These are phyloP conservation scores for Piprites chloris DNA, from an alignment of 2,113 vertebrate genomes.

Conservation along the genomic window DNA sequence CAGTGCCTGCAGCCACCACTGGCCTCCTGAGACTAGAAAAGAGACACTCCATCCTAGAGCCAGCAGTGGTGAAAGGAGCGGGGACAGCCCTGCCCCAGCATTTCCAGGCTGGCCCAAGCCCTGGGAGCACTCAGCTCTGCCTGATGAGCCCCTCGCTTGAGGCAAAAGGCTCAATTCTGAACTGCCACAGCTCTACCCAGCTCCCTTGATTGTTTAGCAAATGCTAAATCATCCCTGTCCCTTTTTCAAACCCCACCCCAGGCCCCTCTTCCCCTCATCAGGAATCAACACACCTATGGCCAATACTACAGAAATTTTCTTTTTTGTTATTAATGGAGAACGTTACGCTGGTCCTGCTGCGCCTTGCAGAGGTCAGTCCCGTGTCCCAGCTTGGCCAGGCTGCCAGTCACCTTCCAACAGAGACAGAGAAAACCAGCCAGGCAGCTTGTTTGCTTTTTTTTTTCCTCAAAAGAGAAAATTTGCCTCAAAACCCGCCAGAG, in stretches of 20 bases:
- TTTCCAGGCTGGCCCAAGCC: background rate
- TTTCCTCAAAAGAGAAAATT: background rate
- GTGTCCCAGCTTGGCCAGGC: accelerated
- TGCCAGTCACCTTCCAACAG: background rate
- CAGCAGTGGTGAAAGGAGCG: background rate
- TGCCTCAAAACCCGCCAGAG: background rate
- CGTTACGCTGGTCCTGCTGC: background rate
- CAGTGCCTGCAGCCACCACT: background rate
- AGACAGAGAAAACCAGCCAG: background rate
- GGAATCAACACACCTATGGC: background rate
- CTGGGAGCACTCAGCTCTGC: accelerated
- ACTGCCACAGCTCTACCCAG: accelerated
- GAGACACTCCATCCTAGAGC: background rate
- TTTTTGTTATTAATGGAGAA: slow-evolving; percentile 20
- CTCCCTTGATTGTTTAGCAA: background rate
- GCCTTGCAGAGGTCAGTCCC: background rate
- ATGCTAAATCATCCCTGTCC: background rate
- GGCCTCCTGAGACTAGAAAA: background rate
- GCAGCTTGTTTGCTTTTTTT: background rate
- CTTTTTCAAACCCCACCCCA: too few species aligned
- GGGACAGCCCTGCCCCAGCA: background rate
- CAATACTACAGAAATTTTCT: background rate
- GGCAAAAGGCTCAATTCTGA: background rate
- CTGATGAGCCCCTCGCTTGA: background rate
- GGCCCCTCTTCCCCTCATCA: background rate